Conservation (phyloP, 1,140 invertebrate species). For the Chrysoperla carnea region DNA sequence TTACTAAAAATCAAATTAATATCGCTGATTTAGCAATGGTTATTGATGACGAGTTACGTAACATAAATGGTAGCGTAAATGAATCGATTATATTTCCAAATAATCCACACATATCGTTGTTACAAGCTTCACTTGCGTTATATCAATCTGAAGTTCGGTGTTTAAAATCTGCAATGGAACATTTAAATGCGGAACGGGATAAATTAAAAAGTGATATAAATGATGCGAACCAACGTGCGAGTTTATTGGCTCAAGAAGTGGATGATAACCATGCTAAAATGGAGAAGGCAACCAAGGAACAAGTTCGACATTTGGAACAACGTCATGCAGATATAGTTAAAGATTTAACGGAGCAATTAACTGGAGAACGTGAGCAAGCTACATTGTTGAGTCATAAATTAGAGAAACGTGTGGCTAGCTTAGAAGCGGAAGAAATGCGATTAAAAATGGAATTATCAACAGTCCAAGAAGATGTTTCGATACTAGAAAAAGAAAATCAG, state of each 20-base stretch:
- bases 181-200: constrained; percentile 47
- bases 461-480: constrained; percentile 34
- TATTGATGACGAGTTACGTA: constrained; percentile 54
- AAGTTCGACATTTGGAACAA: constrained; percentile 50
- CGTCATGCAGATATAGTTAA: constrained; percentile 56
- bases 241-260: constrained; percentile 67
- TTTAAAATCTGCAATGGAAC: constrained; percentile 38
- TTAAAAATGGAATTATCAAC: constrained; percentile 30
- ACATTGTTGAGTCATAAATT: constrained; percentile 29
- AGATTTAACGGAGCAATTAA: constrained; percentile 43
- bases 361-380: constrained; percentile 50
- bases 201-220: constrained; percentile 58
- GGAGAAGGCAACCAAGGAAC: constrained; percentile 50
- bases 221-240: constrained; percentile 64
- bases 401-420: constrained; percentile 30
- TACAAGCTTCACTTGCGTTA: constrained; percentile 34
- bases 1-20: constrained; percentile 40
- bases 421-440: constrained; percentile 33
- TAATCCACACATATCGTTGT: constrained; percentile 24
- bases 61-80: constrained; percentile 16
- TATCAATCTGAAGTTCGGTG: constrained; percentile 39
- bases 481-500: constrained; percentile 47
- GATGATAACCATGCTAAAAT: constrained; percentile 72
- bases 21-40: constrained; percentile 48
- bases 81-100: constrained; percentile 10